Percentiles rank a stretch among this genome's conserved stretches.
Conservation (phyloP, 1,140 invertebrate species). For the Contarinia nasturtii region DNA sequence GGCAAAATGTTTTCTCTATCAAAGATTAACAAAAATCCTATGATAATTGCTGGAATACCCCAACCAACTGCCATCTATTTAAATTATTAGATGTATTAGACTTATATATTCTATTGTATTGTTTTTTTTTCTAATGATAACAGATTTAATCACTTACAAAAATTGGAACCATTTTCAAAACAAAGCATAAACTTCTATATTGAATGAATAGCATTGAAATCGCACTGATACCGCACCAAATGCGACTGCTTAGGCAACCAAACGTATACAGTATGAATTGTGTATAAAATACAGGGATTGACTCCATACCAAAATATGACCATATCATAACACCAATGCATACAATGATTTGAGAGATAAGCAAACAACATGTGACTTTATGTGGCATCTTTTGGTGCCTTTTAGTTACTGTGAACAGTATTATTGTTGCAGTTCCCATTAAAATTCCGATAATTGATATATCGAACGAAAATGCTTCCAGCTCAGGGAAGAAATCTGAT, state of each 20-base stretch:
- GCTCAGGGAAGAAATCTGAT: slow-evolving; percentile 45
- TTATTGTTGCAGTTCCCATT: slow-evolving; percentile 57
- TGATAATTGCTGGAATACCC: slow-evolving; percentile 37
- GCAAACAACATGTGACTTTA: slow-evolving; percentile 54
- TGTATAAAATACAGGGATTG: slow-evolving; percentile 35
- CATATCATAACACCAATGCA: slow-evolving; percentile 49
- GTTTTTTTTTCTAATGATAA: too few relatives aligned
- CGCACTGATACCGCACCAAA: slow-evolving; percentile 70
- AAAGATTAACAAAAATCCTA: slow-evolving; percentile 31
- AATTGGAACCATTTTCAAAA: slow-evolving; percentile 45
- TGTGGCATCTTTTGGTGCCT: slow-evolving; percentile 66
- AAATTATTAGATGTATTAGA: not conserved
- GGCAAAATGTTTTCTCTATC: slow-evolving; percentile 25
- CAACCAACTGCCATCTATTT: slow-evolving; percentile 48
- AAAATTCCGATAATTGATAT: slow-evolving; percentile 57
- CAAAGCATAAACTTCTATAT: slow-evolving; percentile 59
- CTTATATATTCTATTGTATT: not conserved
- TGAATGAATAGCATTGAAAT: slow-evolving; percentile 63
- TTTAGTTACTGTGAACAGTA: slow-evolving; percentile 55
- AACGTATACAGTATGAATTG: slow-evolving; percentile 53
- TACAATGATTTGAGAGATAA: slow-evolving; percentile 55
- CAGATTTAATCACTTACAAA: slow-evolving; percentile 11
- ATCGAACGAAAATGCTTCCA: slow-evolving; percentile 66
- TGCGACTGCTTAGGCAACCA: slow-evolving; percentile 54
- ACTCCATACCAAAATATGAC: slow-evolving; percentile 28